Evolutionary conservation across 2,888 invertebrate species (phyloP).

Genomic region (Calephelis perditalis): DNA sequence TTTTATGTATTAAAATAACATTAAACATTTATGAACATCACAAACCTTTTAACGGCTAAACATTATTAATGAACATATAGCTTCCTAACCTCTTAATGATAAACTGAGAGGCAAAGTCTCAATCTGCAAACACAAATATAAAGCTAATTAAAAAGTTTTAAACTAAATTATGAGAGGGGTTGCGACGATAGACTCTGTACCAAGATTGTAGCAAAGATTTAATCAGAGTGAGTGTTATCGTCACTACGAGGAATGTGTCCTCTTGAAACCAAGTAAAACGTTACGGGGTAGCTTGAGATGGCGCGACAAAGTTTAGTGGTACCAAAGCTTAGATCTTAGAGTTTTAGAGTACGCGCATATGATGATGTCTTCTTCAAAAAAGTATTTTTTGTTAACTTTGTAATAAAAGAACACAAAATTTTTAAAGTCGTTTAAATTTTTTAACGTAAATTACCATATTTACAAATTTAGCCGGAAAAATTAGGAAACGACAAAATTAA

Average conservation of each 20-base stretch:
- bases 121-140: constrained; percentile 78
- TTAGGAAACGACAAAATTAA: too few relatives aligned
- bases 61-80: constrained; percentile 60
- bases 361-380: too few relatives aligned
- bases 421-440: too few relatives aligned
- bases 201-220: constrained; percentile 70
- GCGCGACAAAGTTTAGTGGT: constrained; percentile 34
- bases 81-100: constrained; percentile 66
- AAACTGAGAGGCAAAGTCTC: constrained; percentile 69
- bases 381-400: too few relatives aligned
- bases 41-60: constrained; percentile 7
- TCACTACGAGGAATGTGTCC: constrained; percentile 46
- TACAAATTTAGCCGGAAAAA: too few relatives aligned
- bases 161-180: constrained; percentile 78
- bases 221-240: constrained; percentile 61
- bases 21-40: constrained; percentile 10
- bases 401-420: too few relatives aligned
- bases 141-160: constrained; percentile 78
- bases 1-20: constrained; percentile 7
- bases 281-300: constrained; percentile 31
- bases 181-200: constrained; percentile 66
- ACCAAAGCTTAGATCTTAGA: constrained; percentile 14
- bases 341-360: not conserved
- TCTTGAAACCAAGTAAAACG: constrained; percentile 28
- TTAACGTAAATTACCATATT: too few relatives aligned